These are phyloP conservation scores for Scyliorhinus canicula DNA, from an alignment of 2,797 vertebrate species.

Conservation along the genomic window DNA sequence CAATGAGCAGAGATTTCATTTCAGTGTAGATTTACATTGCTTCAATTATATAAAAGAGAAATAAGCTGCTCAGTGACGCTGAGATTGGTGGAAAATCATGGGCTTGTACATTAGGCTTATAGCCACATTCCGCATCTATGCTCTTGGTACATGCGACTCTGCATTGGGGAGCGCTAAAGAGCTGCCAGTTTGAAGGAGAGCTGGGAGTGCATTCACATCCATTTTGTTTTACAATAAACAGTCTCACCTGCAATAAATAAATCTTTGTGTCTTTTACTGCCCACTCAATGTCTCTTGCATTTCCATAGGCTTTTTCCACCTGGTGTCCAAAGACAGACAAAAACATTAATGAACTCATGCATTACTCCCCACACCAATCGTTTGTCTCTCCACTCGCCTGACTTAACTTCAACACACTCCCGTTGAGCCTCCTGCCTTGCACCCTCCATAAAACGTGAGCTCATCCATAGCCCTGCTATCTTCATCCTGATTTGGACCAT, in stretches of 20 bases:
- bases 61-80: not conserved
- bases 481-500: not conserved
- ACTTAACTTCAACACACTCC: not conserved
- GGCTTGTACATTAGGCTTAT: not conserved
- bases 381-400: not conserved
- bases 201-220: not conserved
- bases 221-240: not conserved
- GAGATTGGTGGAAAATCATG: not conserved
- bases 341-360: not conserved
- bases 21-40: not conserved
- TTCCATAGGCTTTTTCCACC: conserved; percentile 19
- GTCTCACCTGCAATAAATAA: conserved; percentile 36
- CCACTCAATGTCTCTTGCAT: conserved; percentile 36
- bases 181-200: not conserved
- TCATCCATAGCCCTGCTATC: not conserved
- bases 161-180: not conserved
- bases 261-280: not conserved
- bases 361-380: not conserved
- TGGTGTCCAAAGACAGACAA: not conserved
- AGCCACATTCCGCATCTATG: not conserved
- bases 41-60: not conserved
- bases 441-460: not conserved
- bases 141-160: not conserved
- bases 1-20: not conserved
- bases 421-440: not conserved